Conservation (phyloP, 2,888 invertebrate genomes). For the Dorcus hopei region DNA sequence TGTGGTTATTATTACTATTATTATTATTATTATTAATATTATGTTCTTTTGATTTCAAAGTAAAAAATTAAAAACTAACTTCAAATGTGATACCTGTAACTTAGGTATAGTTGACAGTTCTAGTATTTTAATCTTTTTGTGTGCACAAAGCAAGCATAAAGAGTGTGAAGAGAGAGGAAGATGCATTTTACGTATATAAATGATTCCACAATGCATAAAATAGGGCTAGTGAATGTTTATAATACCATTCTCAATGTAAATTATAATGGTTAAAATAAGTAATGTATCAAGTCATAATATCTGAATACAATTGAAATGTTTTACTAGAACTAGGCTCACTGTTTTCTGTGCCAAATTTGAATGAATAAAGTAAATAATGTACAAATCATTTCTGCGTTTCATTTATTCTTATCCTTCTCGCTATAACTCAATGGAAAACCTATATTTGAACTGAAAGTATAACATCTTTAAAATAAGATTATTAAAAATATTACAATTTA, state of each 20-base stretch:
- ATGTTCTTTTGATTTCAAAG: too few relatives aligned
- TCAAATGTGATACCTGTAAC: slow-evolving; percentile 43
- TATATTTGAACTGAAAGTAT: too few relatives aligned
- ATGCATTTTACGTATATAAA: slow-evolving; percentile 29
- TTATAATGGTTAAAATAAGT: slow-evolving; percentile 36
- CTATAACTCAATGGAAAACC: too few relatives aligned
- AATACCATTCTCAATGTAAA: slow-evolving; percentile 47
- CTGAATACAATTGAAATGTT: slow-evolving; percentile 36
- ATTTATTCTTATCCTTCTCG: too few relatives aligned
- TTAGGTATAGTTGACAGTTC: slow-evolving; percentile 34
- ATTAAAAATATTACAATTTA: too few relatives aligned
- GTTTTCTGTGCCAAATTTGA: slow-evolving; percentile 52
- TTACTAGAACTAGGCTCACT: slow-evolving; percentile 49
- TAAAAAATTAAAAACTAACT: slow-evolving; percentile 19
- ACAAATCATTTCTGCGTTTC: slow-evolving; percentile 27
- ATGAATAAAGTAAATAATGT: slow-evolving; percentile 45
- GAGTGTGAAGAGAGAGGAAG: slow-evolving; percentile 19
- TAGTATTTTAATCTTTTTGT: slow-evolving; percentile 29
- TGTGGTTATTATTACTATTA: not conserved
- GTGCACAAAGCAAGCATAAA: slow-evolving; percentile 17
- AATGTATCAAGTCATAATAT: slow-evolving; percentile 42
- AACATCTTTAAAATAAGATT: too few relatives aligned
- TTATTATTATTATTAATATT: too few relatives aligned
- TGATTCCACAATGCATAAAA: slow-evolving; percentile 45
- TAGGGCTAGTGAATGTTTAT: slow-evolving; percentile 49